A percentile compares a stretch with the other conserved stretches of the same genome.
phyloP scores from a whole-genome alignment of 2,888 invertebrate genomes.

The Brachyptera risi region DNA sequence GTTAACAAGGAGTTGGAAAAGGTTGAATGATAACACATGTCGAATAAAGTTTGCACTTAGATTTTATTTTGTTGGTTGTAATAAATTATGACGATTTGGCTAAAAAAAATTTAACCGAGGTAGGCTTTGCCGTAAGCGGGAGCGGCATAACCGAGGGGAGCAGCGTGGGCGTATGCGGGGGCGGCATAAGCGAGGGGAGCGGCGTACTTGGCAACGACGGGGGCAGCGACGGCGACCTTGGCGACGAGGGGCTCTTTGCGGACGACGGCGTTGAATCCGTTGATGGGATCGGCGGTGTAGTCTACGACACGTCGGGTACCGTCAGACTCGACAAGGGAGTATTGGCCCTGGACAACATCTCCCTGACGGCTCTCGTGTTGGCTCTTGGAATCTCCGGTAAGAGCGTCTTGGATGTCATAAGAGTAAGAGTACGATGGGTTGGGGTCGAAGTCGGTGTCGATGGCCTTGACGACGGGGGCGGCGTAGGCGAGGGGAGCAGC shows the following conservation, averaged over 20 bases:
- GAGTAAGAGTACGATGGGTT: slow-evolving; percentile 16
- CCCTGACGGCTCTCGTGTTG: slow-evolving; percentile 22
- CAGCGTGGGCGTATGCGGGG: slow-evolving; percentile 12
- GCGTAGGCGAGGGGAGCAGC: slow-evolving; percentile 13
- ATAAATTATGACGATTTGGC: slow-evolving; percentile 12
- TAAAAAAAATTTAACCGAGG: slow-evolving; percentile 17
- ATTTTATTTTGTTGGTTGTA: slow-evolving; percentile 13
- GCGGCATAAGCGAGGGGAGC: slow-evolving; percentile 13
- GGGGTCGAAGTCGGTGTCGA: slow-evolving; percentile 22
- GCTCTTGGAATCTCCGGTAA: slow-evolving; percentile 21
- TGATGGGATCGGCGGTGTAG: slow-evolving; percentile 23
- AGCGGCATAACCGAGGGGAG: slow-evolving; percentile 11
- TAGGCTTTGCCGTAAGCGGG: slow-evolving; percentile 14
- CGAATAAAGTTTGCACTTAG: not conserved
- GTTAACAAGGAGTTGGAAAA: no score
- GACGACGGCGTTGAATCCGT: slow-evolving; percentile 26
- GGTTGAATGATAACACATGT: not conserved
- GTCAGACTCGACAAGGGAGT: slow-evolving; percentile 22
- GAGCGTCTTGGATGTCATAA: slow-evolving; percentile 19
- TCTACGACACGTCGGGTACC: slow-evolving; percentile 21
- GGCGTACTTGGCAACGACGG: slow-evolving; percentile 21
- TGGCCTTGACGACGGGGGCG: slow-evolving; percentile 5
- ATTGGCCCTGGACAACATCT: slow-evolving; percentile 23
- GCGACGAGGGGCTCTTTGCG: slow-evolving; percentile 13
- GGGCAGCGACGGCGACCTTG: slow-evolving; percentile 11